Evolutionary conservation across 2,797 vertebrate genomes (phyloP), one percentile per base, ranked within the genome.

Genomic region (Hoplostethus mediterraneus): DNA sequence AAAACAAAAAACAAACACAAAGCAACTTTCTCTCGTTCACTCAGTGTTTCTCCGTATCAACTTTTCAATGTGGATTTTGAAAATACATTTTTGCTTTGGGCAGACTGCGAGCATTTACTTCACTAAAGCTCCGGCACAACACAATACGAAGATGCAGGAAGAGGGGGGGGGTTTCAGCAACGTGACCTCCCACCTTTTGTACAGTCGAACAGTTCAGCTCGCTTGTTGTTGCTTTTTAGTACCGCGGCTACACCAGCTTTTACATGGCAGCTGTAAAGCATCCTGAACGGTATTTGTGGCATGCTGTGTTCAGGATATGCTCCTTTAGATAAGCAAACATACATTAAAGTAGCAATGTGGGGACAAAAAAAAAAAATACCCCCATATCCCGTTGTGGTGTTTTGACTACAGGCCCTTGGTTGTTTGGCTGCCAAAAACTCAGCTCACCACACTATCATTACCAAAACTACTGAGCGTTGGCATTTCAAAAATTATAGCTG

Each of bases 271-370:
- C 21, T 33, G 6, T 61, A 57, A 74, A 78, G 53, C 63, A 51
- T 70, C 21, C 68, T 21, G 51, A 73, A 61, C 14, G 5, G 61
- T 58, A 63, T 83, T 74, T 62, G 57, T 57, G 64, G 38, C 63
- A 17, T 21, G 42, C 42, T 58, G 61, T 31, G 10, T 57, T 64
- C 61, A 72, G 62, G 81, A 54, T 60, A 36, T 53, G 56, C 16
- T 71, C 47, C 25, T 60, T 54, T 57, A 58, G 76, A 88, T 83
- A 79, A 80, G 62, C 62, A 82, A 75, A 84, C 59, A 67, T 63
- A 64, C 51, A 79, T 67, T 71, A 13, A 73, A 78, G 76, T 21
- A 69, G 71, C 62, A 30, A 71, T 64, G 31, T 62, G 60, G 42
- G 59, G 51, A 79, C 49, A 71, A 76, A n/a, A 9, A 17, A 71